Percentiles rank a stretch among this genome's conserved stretches.
These are phyloP conservation scores for Spinibarbus caldwelli DNA, from an alignment of 2,797 vertebrate species.

Conservation along the genomic window DNA sequence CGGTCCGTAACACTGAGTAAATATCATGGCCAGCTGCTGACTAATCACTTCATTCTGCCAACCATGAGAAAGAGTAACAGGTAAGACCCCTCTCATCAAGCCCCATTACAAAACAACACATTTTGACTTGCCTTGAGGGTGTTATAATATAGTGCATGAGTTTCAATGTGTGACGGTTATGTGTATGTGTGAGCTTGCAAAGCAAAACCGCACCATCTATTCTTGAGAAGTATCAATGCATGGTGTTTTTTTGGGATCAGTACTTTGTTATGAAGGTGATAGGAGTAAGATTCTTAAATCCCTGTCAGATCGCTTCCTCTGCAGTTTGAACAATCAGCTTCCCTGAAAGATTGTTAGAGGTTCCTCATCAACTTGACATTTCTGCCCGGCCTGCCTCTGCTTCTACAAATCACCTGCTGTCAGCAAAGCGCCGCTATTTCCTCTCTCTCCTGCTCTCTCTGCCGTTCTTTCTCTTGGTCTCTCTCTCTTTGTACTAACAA, in stretches of 20 bases:
- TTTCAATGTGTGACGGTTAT: neutral
- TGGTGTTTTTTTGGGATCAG: slow-evolving; percentile 14
- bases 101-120: neutral
- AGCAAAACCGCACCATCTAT: neutral
- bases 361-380: slow-evolving; percentile 51
- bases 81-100: slow-evolving; percentile 9
- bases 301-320: slow-evolving; percentile 37
- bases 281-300: slow-evolving; percentile 38
- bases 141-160: neutral
- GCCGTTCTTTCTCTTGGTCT: slow-evolving; percentile 14
- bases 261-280: slow-evolving; percentile 32
- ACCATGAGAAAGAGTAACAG: slow-evolving; percentile 36
- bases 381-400: slow-evolving; percentile 38
- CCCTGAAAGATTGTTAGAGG: slow-evolving; percentile 45
- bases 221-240: slow-evolving; percentile 5
- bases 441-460: slow-evolving; percentile 2
- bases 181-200: neutral
- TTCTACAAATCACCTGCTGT: slow-evolving; percentile 48
- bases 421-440: slow-evolving; percentile 16
- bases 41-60: slow-evolving; percentile 83
- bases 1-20: slow-evolving; percentile 84
- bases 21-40: slow-evolving; percentile 81
- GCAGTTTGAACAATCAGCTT: slow-evolving; percentile 36
- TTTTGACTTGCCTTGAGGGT: neutral
- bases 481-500: slow-evolving; percentile 44